phyloP scores from a whole-genome alignment of 2,888 invertebrate genomes.

The Sericinus montela region DNA sequence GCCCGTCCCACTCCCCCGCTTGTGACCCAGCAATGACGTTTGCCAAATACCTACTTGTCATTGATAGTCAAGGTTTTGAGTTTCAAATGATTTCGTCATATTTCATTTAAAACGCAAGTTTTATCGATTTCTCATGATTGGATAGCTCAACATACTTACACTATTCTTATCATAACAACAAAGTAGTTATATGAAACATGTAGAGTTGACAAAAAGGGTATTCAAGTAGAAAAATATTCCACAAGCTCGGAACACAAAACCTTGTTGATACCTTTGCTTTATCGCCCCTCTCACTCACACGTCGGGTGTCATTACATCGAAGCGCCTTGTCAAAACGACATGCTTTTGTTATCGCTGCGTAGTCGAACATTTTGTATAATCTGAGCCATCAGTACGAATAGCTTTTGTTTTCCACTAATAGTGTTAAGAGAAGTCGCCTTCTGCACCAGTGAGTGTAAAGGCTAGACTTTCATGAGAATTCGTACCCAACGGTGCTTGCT shows the following conservation, averaged over 20 bases:
- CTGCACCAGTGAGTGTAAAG: conserved; percentile 96
- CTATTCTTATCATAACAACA: conserved; percentile 1
- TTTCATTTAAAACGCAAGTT: conserved; percentile 29
- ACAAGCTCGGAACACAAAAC: conserved; percentile 68
- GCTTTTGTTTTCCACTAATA: conserved; percentile 48
- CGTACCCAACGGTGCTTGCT: conserved; percentile 26
- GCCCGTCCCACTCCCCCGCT: conserved; percentile 35
- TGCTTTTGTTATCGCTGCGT: conserved; percentile 68
- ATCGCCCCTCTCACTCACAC: conserved; percentile 53
- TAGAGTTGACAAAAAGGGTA: conserved; percentile 4
- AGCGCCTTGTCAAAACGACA: conserved; percentile 57
- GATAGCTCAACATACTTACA: not conserved
- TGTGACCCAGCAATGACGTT: conserved; percentile 40
- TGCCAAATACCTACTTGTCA: conserved; percentile 28
- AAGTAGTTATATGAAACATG: not conserved
- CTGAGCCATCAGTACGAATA: conserved; percentile 47
- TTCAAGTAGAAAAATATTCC: conserved; percentile 38
- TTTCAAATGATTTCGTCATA: conserved; percentile 51
- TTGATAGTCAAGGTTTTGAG: conserved; percentile 63
- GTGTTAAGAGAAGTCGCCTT: conserved; percentile 82
- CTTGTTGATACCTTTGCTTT: conserved; percentile 42
- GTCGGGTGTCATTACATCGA: conserved; percentile 39
- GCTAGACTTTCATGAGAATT: conserved; percentile 72
- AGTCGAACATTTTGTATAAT: conserved; percentile 60
- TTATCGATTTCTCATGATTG: conserved; percentile 13